Evolutionary conservation across 2,888 invertebrate genomes (phyloP).

Genomic region (Rhamnusium bicolor): DNA sequence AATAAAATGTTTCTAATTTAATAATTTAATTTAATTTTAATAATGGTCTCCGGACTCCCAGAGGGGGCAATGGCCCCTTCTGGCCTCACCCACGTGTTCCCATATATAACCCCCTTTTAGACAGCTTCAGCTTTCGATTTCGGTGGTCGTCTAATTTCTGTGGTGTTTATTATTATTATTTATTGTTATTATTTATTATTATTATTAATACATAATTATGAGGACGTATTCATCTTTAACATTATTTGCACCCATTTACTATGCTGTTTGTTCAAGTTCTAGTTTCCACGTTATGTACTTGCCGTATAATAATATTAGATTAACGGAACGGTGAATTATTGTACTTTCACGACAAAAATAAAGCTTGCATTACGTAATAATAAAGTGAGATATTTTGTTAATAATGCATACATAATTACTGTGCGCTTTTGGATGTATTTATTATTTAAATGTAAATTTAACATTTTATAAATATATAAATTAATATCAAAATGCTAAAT

Average conservation of each 20-base stretch:
- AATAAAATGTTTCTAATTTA: too few relatives aligned
- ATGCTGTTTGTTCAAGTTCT: neutral
- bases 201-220: neutral
- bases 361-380: neutral
- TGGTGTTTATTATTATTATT: too few relatives aligned
- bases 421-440: neutral
- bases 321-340: neutral
- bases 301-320: neutral
- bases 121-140: too few relatives aligned
- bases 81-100: too few relatives aligned
- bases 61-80: too few relatives aligned
- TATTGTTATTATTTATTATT: too few relatives aligned
- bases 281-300: neutral
- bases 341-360: neutral
- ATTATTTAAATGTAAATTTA: neutral
- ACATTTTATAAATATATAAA: too few relatives aligned
- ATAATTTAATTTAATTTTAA: too few relatives aligned
- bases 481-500: neutral
- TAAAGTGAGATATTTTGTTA: neutral
- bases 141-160: too few relatives aligned
- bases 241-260: neutral
- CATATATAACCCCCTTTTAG: too few relatives aligned
- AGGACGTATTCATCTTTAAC: neutral
- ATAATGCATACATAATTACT: neutral
- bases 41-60: too few relatives aligned